Evolutionary conservation across 2,113 vertebrate species (phyloP), one percentile per base, ranked within the genome.

Genomic region (Entelurus aequoreus): DNA sequence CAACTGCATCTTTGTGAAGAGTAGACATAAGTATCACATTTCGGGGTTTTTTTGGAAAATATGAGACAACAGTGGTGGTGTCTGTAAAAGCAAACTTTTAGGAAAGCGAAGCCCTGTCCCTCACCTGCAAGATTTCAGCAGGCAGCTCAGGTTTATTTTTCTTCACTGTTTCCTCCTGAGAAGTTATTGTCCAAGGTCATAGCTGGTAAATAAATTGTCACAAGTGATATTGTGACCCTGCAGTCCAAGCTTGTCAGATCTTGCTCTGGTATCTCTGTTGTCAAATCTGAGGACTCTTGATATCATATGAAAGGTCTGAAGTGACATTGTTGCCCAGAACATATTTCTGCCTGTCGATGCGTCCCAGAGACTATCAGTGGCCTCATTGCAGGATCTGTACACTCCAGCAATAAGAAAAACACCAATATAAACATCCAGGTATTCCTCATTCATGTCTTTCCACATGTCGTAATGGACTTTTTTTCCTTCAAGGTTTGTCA

Each of bases 161-260:
- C 21, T 28, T 28, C 21, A 28, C 21, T 28, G 21, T 28, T 28
- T 28, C 21, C 21, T 28, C 21, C 21, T 28, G 21, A 28, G 21
- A 28, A 28, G 21, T 28, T 28, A 12, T 54, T 54, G 50, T 42
- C 35, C 54, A 65, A 56, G 47, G 47, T 57, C 47, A 40, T 50
- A 65, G 54, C 54, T 56, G 63, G n/a, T 57, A 57, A 49, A 57
- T 19, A 64, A 38, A 56, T 14, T 48, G 46, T 11, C 40, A 64
- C 40, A 63, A 12, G 46, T 65, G 44, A 65, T 56, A 19, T 57
- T 65, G 54, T 65, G 51, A 35, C 51, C 51, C 51, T 35, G 51
- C 51, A 19, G 19, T 53, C 51, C 19, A 53, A 28, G 21, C 21
- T 28, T 28, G 21, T 28, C 21, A 28, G 21, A 28, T 28, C 21